These are phyloP conservation scores for Hydrophis major DNA, from an alignment of 2,797 vertebrate genomes.

Conservation along the genomic window DNA sequence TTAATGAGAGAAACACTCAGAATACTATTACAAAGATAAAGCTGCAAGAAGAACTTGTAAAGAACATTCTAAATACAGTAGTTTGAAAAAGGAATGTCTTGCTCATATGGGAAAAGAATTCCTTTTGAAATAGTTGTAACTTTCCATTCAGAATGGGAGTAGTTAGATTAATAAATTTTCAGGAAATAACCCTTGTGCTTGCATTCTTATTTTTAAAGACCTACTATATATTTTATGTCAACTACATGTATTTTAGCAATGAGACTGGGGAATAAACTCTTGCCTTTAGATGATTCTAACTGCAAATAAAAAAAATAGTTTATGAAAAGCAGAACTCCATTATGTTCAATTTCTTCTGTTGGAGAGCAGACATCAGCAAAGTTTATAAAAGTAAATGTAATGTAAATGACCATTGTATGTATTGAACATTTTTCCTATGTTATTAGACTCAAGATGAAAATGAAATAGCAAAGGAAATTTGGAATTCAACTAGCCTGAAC, in stretches of 20 bases:
- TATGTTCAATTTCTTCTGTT: not conserved
- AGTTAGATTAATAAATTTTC: not conserved
- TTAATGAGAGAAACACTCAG: not conserved
- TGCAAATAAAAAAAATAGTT: not conserved
- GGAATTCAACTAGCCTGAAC: not conserved
- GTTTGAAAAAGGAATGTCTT: not conserved
- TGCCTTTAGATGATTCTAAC: not conserved
- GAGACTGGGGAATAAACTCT: not conserved
- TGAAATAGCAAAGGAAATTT: not conserved
- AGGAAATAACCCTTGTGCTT: not conserved
- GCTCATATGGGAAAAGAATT: not conserved
- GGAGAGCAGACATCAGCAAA: not conserved
- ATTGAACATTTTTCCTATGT: not conserved
- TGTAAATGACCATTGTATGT: not conserved
- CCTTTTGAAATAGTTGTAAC: not conserved
- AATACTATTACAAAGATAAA: not conserved
- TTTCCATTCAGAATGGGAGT: not conserved
- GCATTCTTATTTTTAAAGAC: not conserved
- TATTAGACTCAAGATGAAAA: not conserved
- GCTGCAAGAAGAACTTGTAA: not conserved
- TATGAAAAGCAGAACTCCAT: not conserved
- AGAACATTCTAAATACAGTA: not conserved
- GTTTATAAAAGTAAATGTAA: not conserved
- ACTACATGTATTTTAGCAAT: not conserved
- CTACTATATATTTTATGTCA: not conserved